These are phyloP conservation scores for Tichodroma muraria DNA, from an alignment of 2,113 vertebrate species.

Conservation along the genomic window DNA sequence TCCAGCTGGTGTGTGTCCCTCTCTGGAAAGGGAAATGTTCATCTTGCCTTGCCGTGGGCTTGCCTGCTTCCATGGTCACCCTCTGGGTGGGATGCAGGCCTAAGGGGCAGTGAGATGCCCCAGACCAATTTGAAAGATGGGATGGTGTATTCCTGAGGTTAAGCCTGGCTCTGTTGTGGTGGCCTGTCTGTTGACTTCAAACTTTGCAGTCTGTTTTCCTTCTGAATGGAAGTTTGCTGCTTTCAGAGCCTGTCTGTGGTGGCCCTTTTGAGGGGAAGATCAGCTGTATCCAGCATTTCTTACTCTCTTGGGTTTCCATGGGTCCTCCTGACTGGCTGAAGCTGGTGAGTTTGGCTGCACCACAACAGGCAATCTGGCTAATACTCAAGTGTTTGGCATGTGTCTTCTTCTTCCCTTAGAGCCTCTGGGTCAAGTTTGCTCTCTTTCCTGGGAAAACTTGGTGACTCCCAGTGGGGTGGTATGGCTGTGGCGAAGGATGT, in stretches of 20 bases:
- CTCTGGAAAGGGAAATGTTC: neutral
- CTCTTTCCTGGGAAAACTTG: neutral
- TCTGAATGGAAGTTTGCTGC: neutral
- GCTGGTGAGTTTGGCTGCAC: neutral
- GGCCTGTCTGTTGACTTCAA: neutral
- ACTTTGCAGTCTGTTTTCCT: neutral
- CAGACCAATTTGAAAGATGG: neutral
- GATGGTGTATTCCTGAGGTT: neutral
- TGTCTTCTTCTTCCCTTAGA: neutral
- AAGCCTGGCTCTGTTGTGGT: neutral
- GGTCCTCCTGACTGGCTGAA: neutral
- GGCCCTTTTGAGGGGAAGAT: neutral
- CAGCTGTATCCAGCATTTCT: neutral
- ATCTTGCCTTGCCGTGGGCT: fast-evolving
- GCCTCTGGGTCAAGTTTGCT: neutral
- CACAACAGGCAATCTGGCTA: neutral
- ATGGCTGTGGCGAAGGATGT: neutral
- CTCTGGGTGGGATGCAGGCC: neutral
- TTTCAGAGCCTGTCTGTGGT: neutral
- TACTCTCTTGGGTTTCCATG: neutral
- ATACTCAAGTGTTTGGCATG: neutral
- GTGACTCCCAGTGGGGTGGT: neutral
- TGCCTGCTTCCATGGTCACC: neutral
- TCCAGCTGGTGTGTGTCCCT: neutral
- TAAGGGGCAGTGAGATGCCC: no score